Conservation (phyloP, 2,888 invertebrate species). For the Calameuta filiformis region DNA sequence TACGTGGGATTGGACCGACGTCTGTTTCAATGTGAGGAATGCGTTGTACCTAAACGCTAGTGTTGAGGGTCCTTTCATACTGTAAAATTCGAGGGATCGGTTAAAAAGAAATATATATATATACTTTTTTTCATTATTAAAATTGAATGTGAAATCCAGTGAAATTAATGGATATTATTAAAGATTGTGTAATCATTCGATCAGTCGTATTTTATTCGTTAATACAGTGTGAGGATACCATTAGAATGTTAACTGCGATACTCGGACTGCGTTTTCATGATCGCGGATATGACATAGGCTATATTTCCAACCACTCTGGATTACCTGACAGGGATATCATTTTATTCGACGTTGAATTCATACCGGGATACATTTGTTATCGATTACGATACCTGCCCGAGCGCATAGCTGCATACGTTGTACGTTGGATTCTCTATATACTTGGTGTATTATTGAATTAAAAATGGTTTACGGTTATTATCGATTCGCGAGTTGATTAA, state of each 20-base stretch:
- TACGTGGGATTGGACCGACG: not conserved
- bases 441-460: not conserved
- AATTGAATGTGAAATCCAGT: too few relatives aligned
- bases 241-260: not conserved
- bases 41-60: not conserved
- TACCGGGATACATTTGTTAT: constrained; percentile 56
- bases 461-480: not conserved
- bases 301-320: not conserved
- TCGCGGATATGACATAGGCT: constrained; percentile 6
- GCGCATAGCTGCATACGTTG: constrained; percentile 13
- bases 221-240: not conserved
- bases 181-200: not conserved
- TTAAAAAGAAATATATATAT: too few relatives aligned
- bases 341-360: constrained; percentile 57
- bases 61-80: not conserved
- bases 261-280: not conserved
- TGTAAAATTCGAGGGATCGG: not conserved
- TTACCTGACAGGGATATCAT: constrained; percentile 52
- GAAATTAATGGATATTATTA: not conserved
- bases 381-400: constrained; percentile 55
- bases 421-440: not conserved
- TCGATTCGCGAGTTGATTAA: not conserved
- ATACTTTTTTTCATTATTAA: too few relatives aligned
- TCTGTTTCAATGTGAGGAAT: not conserved
- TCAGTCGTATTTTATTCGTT: not conserved